These are phyloP conservation scores for Chondrilla cf. caribensis DNA, from an alignment of 37 sponge, comb jelly and placozoan species.

Conservation along the genomic window DNA sequence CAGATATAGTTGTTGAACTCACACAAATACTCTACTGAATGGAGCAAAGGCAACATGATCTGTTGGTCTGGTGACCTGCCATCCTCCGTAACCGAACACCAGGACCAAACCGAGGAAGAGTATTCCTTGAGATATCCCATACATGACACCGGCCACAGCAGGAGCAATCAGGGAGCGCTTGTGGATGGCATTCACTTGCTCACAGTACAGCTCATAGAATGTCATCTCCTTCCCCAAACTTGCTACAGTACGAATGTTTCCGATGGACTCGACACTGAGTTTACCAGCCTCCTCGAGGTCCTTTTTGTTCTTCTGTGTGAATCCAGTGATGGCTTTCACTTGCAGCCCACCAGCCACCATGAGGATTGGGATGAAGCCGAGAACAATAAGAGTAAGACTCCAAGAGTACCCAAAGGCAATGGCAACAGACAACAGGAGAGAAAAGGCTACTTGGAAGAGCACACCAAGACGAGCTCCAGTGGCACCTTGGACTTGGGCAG, in stretches of 20 bases:
- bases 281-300: slow-evolving; percentile 71
- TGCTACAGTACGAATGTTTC: slow-evolving; percentile 39
- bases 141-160: slow-evolving; percentile 46
- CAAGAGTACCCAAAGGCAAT: slow-evolving; percentile 72
- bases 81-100: slow-evolving; percentile 78
- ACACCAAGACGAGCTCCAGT: slow-evolving; percentile 70
- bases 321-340: slow-evolving; percentile 41
- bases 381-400: slow-evolving; percentile 63
- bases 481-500: slow-evolving; percentile 78
- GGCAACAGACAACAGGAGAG: slow-evolving; percentile 48
- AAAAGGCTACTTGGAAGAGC: slow-evolving; percentile 50
- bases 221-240: slow-evolving; percentile 14
- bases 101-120: slow-evolving; percentile 50
- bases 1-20: no score
- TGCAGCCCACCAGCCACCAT: slow-evolving; percentile 40
- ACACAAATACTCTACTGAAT: slow-evolving; percentile 44
- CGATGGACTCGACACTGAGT: slow-evolving; percentile 39
- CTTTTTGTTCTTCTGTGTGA: slow-evolving; percentile 49
- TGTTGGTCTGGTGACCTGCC: slow-evolving; percentile 28
- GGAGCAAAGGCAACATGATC: neutral
- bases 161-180: slow-evolving; percentile 13
- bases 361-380: slow-evolving; percentile 63
- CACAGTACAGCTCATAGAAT: slow-evolving; percentile 5
- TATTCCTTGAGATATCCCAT: slow-evolving; percentile 60
- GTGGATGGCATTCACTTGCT: neutral